These are phyloP conservation scores for Papilio gigon DNA, from an alignment of 2,888 invertebrate genomes.

Conservation along the genomic window DNA sequence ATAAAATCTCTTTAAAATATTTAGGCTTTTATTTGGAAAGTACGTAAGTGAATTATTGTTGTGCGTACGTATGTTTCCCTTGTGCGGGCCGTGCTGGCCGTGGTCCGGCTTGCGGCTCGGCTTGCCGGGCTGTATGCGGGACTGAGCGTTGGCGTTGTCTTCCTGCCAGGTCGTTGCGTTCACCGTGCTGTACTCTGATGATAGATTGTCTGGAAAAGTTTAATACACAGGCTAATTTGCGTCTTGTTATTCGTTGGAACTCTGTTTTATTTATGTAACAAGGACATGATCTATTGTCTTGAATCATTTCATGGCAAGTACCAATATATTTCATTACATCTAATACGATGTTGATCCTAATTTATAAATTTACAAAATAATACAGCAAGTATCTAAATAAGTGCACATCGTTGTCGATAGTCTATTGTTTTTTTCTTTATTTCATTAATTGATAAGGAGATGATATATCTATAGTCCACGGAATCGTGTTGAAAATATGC, in stretches of 20 bases:
- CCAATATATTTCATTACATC: too few species aligned
- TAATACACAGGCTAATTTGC: too few species aligned
- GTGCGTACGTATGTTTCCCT: conserved; percentile 42
- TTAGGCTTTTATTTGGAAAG: not conserved
- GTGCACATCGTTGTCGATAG: too few species aligned
- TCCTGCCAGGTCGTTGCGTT: conserved; percentile 65
- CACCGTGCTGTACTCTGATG: conserved; percentile 49
- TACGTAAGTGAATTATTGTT: conserved; percentile 22
- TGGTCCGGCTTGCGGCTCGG: conserved; percentile 43
- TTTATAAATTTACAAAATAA: too few species aligned
- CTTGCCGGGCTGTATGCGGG: conserved; percentile 45
- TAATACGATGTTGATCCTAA: too few species aligned
- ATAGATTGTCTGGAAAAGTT: conserved; percentile 61
- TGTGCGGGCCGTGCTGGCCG: conserved; percentile 39
- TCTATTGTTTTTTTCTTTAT: not conserved
- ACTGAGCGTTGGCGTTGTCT: conserved; percentile 52
- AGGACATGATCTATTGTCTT: too few species aligned
- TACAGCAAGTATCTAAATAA: too few species aligned
- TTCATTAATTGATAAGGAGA: not conserved
- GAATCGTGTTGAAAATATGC: not conserved
- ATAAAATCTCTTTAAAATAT: too few species aligned
- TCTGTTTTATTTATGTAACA: too few species aligned
- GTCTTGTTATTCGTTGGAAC: too few species aligned
- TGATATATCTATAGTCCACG: not conserved
- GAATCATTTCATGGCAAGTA: too few species aligned